Conservation (phyloP, 2,113 vertebrate species). For the Theropithecus gelada region DNA sequence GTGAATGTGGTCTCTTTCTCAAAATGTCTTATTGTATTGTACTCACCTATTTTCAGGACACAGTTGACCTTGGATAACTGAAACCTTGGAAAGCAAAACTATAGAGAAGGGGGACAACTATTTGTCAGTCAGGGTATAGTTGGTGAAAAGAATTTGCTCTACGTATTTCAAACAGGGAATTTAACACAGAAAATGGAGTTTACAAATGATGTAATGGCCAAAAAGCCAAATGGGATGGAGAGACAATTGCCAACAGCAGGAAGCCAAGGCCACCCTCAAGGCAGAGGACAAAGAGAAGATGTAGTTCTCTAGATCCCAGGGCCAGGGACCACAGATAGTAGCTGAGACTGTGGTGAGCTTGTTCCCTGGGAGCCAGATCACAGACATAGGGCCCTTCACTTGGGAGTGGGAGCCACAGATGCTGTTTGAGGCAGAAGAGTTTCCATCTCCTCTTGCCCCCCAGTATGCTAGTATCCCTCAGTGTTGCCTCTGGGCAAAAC, state of each 20-base stretch:
- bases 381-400: not conserved
- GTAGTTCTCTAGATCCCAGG: not conserved
- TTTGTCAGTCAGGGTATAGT: not conserved
- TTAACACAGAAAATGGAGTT: not conserved
- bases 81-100: not conserved
- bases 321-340: no score
- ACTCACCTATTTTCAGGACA: not conserved
- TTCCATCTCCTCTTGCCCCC: not conserved
- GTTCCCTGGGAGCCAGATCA: not conserved
- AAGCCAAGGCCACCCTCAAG: not conserved
- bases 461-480: not conserved
- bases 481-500: not conserved
- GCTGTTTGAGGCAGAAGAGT: not conserved
- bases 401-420: not conserved
- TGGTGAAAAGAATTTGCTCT: not conserved
- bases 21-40: not conserved
- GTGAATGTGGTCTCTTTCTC: not conserved
- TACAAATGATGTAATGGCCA: not conserved
- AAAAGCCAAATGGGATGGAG: not conserved
- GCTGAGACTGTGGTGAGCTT: not conserved
- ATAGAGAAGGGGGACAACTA: not conserved
- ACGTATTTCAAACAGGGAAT: not conserved
- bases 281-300: not conserved
- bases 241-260: not conserved
- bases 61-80: not conserved